Evolutionary conservation across 2,888 invertebrate genomes (phyloP).

Genomic region (Muscina levida): DNA sequence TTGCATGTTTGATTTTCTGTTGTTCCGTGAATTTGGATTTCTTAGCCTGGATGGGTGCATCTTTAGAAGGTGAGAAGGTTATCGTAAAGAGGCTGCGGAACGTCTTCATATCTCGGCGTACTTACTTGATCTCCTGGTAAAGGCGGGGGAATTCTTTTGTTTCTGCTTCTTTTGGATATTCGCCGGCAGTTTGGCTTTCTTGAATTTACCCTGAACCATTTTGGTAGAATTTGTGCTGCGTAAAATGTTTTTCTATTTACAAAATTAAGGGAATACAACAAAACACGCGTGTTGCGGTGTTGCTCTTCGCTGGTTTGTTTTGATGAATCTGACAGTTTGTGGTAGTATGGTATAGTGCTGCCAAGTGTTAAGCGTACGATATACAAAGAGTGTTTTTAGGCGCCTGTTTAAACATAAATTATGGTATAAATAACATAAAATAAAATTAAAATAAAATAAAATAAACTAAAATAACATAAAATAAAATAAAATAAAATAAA

Average conservation of each 20-base stretch:
- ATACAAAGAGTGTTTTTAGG: too few species aligned
- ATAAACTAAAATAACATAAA: too few species aligned
- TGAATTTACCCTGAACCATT: slow-evolving; percentile 85
- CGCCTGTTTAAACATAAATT: slow-evolving; percentile 16
- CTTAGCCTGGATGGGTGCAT: slow-evolving; percentile 84
- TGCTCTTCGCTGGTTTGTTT: slow-evolving; percentile 36
- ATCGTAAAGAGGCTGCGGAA: neutral
- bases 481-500: too few species aligned
- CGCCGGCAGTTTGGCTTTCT: slow-evolving; percentile 82
- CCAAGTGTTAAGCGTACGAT: too few species aligned
- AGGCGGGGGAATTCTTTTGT: slow-evolving; percentile 80
- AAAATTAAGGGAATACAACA: slow-evolving; percentile 16
- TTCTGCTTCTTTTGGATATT: slow-evolving; percentile 81
- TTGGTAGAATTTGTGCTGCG: slow-evolving; percentile 21
- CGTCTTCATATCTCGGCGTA: slow-evolving; percentile 58
- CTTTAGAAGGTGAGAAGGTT: slow-evolving; percentile 75
- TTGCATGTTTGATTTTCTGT: slow-evolving; percentile 83
- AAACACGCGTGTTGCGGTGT: slow-evolving; percentile 40
- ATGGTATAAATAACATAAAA: too few species aligned
- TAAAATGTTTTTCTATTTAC: neutral
- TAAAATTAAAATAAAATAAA: too few species aligned
- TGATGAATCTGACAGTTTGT: neutral
- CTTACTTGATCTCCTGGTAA: slow-evolving; percentile 83
- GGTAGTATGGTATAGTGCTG: neutral
- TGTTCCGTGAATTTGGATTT: slow-evolving; percentile 83